phyloP scores from a whole-genome alignment of 2,888 invertebrate species.

The Pyrrhia umbra region DNA sequence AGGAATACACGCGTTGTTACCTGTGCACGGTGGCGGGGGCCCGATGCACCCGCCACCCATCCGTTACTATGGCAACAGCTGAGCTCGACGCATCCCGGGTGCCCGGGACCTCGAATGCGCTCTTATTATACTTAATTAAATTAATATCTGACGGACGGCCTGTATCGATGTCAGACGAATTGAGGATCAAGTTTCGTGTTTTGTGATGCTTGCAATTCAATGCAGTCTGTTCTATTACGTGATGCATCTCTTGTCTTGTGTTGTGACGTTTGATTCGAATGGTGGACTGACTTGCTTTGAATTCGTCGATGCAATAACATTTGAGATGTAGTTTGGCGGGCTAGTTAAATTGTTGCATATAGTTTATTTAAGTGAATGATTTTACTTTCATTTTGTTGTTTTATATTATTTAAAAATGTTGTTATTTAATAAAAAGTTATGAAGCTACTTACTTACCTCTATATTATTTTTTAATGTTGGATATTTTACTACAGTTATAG shows the following conservation, averaged over 20 bases:
- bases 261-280: not conserved
- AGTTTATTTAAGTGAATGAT: not conserved
- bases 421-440: too few relatives aligned
- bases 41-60: slow-evolving; percentile 43
- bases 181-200: not conserved
- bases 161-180: not conserved
- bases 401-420: too few relatives aligned
- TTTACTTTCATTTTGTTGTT: too few relatives aligned
- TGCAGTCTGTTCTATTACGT: not conserved
- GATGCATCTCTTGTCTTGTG: not conserved
- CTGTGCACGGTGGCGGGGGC: not conserved
- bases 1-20: slow-evolving; percentile 32
- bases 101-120: slow-evolving; percentile 35
- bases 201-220: not conserved
- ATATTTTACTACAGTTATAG: too few relatives aligned
- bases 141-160: not conserved
- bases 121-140: slow-evolving; percentile 7
- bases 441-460: too few relatives aligned
- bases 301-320: not conserved
- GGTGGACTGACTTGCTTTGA: not conserved
- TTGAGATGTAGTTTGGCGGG: not conserved
- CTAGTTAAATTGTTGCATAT: not conserved
- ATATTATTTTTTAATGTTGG: too few relatives aligned
- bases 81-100: slow-evolving; percentile 26
- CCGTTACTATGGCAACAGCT: slow-evolving; percentile 37